phyloP scores from a whole-genome alignment of 64 coral and sea anemone species.

The Montipora capricornis region DNA sequence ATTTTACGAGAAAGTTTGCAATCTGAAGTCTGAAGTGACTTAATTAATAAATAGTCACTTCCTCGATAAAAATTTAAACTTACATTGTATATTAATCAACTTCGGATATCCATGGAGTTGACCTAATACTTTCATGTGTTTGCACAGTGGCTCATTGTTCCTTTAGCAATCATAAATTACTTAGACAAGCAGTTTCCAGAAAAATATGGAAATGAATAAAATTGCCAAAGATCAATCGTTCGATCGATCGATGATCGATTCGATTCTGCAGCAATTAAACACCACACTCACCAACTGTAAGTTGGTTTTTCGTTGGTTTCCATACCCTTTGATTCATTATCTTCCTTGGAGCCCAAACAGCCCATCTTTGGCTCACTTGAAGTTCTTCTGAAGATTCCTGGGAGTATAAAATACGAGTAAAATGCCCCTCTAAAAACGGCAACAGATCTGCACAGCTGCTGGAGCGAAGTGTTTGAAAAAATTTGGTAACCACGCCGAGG shows the following conservation, averaged over 20 bases:
- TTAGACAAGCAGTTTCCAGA: neutral
- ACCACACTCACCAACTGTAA: conserved; percentile 78
- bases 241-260: neutral
- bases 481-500: conserved; percentile 3
- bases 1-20: neutral
- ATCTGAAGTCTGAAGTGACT: too few species aligned
- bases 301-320: conserved; percentile 77
- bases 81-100: too few species aligned
- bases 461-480: neutral
- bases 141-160: too few species aligned
- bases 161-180: too few species aligned
- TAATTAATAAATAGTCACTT: too few species aligned
- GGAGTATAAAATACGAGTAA: neutral
- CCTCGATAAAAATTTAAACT: too few species aligned
- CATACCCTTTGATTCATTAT: conserved; percentile 21
- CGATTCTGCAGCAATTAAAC: neutral
- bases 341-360: conserved; percentile 66
- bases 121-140: too few species aligned
- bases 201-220: neutral
- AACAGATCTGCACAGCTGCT: neutral
- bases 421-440: neutral
- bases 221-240: neutral
- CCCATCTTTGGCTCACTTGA: conserved; percentile 8
- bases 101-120: too few species aligned
- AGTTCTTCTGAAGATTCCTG: neutral